phyloP scores from a whole-genome alignment of 2,888 invertebrate species.

The Bellardia pandia region DNA sequence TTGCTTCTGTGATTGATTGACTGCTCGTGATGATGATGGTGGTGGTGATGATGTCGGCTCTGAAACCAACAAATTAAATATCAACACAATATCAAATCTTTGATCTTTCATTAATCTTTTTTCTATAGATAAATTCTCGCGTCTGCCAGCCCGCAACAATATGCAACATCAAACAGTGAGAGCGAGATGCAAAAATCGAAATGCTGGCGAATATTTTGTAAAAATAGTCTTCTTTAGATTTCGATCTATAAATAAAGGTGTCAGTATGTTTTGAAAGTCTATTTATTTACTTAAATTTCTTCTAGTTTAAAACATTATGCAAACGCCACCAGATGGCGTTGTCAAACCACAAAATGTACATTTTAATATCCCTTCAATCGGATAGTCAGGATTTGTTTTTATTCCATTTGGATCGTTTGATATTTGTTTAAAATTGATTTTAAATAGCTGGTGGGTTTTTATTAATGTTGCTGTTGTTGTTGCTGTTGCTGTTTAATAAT shows the following conservation, averaged over 20 bases:
- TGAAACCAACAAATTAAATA: constrained; percentile 56
- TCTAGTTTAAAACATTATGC: neutral
- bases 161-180: constrained; percentile 42
- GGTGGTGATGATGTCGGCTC: constrained; percentile 40
- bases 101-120: constrained; percentile 63
- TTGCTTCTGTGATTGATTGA: constrained; percentile 66
- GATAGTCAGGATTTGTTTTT: neutral
- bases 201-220: constrained; percentile 5
- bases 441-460: constrained; percentile 5
- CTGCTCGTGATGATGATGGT: constrained; percentile 41
- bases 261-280: constrained; percentile 69
- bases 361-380: constrained; percentile 37
- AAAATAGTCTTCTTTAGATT: neutral
- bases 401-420: constrained; percentile 20
- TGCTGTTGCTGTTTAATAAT: constrained; percentile 27
- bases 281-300: constrained; percentile 59
- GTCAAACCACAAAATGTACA: constrained; percentile 60
- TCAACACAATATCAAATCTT: constrained; percentile 54
- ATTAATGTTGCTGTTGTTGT: constrained; percentile 24
- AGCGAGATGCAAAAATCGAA: constrained; percentile 24
- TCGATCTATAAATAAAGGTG: constrained; percentile 71
- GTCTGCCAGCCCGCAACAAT: neutral
- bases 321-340: constrained; percentile 73
- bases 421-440: constrained; percentile 61
- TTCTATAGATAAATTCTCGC: constrained; percentile 4